phyloP scores from a whole-genome alignment of 2,113 vertebrate species.

The Aplodontia rufa region DNA sequence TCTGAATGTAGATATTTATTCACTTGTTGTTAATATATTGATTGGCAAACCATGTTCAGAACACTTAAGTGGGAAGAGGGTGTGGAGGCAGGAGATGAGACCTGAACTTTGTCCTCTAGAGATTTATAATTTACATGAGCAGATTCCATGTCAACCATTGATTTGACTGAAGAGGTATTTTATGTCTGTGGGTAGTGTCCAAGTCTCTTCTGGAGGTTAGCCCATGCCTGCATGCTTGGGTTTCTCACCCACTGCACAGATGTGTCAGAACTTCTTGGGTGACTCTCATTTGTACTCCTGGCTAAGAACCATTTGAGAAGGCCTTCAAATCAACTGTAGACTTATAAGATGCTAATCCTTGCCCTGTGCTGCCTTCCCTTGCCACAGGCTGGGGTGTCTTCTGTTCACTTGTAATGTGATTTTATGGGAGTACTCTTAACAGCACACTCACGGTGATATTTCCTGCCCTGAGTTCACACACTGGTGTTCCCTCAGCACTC shows the following conservation, averaged over 20 bases:
- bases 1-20: neutral
- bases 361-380: neutral
- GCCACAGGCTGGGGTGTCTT: neutral
- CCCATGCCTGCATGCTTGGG: neutral
- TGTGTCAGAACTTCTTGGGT: neutral
- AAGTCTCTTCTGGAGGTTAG: neutral
- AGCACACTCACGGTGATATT: neutral
- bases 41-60: neutral
- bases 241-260: neutral
- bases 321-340: neutral
- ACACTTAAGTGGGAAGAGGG: neutral
- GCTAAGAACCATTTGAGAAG: neutral
- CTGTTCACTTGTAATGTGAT: neutral
- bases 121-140: neutral
- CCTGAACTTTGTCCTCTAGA: neutral
- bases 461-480: neutral
- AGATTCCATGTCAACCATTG: neutral
- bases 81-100: neutral
- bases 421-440: neutral
- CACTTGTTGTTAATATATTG: neutral
- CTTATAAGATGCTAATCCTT: neutral
- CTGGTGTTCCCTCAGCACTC: neutral
- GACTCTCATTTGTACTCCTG: neutral
- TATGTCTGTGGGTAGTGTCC: neutral
- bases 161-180: neutral